Evolutionary conservation across 2,888 invertebrate genomes (phyloP).

Genomic region (Oscheius sp.): DNA sequence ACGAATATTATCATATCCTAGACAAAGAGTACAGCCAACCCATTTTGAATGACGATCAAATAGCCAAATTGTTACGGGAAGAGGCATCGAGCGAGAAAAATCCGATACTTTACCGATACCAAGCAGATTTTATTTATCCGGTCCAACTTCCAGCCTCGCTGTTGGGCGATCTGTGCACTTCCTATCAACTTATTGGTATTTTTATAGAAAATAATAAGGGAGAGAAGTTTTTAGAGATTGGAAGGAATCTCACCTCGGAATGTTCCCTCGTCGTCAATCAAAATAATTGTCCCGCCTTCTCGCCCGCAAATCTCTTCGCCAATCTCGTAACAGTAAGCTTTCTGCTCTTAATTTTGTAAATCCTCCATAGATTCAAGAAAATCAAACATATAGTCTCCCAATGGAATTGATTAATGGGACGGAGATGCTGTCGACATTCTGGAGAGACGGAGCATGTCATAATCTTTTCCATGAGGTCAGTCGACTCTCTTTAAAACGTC

Average conservation of each 20-base stretch:
- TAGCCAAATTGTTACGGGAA: neutral
- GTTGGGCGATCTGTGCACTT: constrained; percentile 4
- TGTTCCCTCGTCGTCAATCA: neutral
- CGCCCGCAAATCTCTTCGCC: neutral
- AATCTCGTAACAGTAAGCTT: neutral
- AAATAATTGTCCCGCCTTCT: constrained; percentile 1
- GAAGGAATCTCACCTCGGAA: constrained; percentile 1
- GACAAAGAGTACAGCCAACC: neutral
- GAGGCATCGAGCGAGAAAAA: neutral
- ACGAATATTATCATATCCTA: neutral
- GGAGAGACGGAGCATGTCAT: constrained; percentile 14
- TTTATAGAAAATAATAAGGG: too few relatives aligned
- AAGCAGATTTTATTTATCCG: neutral
- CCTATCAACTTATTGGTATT: constrained; percentile 13
- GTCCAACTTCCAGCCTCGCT: constrained; percentile 16
- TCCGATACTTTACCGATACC: neutral
- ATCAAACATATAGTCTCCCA: neutral
- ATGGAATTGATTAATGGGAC: constrained; percentile 10
- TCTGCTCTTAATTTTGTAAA: neutral
- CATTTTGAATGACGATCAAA: constrained; percentile 17
- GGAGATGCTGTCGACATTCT: neutral
- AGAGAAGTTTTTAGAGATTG: constrained; percentile 2
- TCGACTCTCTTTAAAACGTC: neutral
- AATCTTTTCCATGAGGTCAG: neutral
- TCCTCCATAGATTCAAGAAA: neutral